Conservation (phyloP, 2,888 invertebrate species). For the Lomographa bimaculata region DNA sequence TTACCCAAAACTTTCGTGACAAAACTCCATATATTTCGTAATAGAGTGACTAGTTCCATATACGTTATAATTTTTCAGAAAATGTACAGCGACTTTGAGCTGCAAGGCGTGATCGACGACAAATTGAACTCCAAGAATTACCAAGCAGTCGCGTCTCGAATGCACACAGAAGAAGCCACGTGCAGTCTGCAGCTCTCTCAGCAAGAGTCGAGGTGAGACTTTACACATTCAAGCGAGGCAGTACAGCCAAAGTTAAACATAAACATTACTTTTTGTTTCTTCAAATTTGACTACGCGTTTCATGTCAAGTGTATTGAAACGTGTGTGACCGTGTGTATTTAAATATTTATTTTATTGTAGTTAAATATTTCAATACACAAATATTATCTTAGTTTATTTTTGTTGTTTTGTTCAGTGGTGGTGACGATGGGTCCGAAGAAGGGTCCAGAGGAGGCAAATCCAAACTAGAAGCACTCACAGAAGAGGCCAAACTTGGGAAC, state of each 20-base stretch:
- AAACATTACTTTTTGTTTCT: too few relatives aligned
- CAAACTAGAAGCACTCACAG: constrained; percentile 73
- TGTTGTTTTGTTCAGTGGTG: constrained; percentile 71
- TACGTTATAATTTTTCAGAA: too few relatives aligned
- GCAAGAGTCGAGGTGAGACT: constrained; percentile 87
- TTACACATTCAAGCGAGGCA: too few relatives aligned
- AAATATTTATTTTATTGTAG: too few relatives aligned
- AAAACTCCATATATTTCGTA: too few relatives aligned
- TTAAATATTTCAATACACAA: too few relatives aligned
- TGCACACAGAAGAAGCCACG: constrained; percentile 98
- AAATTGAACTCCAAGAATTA: constrained; percentile 98
- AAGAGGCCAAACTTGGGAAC: constrained; percentile 88
- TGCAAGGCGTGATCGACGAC: constrained; percentile 99
- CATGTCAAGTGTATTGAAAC: too few relatives aligned
- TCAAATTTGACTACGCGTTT: too few relatives aligned
- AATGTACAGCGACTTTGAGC: constrained; percentile 99
- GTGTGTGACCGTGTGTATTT: too few relatives aligned
- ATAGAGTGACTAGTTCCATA: too few relatives aligned
- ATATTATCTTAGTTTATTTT: constrained; percentile 2
- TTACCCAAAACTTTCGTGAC: too few relatives aligned
- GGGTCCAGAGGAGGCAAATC: constrained; percentile 74
- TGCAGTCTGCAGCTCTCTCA: constrained; percentile 94
- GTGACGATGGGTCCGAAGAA: constrained; percentile 86
- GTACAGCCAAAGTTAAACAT: too few relatives aligned
- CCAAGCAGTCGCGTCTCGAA: constrained; percentile 94